These are phyloP conservation scores for Melipona quadrifasciata DNA, from an alignment of 1,140 invertebrate species.

Conservation along the genomic window DNA sequence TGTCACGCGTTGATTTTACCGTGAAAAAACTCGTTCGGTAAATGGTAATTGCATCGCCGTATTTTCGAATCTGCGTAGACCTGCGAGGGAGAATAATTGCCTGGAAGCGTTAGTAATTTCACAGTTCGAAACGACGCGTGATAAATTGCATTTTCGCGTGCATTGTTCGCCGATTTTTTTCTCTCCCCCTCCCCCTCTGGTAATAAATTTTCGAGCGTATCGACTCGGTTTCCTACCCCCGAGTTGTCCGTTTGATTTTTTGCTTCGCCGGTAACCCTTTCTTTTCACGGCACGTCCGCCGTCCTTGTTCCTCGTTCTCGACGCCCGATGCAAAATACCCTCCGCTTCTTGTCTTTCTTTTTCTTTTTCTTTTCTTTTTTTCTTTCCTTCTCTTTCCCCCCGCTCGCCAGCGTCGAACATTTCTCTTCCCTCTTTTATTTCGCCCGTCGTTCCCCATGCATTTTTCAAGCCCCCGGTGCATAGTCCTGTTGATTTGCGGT, in stretches of 20 bases:
- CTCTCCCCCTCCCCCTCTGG: too few relatives aligned
- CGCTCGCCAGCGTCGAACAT: neutral
- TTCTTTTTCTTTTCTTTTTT: neutral
- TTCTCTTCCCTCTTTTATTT: conserved; percentile 15
- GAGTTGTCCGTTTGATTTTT: neutral
- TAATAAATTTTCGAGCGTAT: conserved; percentile 35
- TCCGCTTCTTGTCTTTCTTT: neutral
- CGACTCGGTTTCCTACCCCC: neutral
- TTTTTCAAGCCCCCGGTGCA: conserved; percentile 36
- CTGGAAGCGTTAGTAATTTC: neutral
- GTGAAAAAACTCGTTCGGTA: too few relatives aligned
- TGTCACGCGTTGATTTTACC: too few relatives aligned
- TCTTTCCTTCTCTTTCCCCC: neutral
- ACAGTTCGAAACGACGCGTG: neutral
- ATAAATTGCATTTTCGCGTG: neutral
- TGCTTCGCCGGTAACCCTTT: too few relatives aligned
- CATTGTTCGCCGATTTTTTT: neutral
- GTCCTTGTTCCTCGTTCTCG: neutral
- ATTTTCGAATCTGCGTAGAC: neutral
- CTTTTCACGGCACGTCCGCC: neutral
- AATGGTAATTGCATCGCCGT: neutral
- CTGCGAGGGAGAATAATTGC: neutral
- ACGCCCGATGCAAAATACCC: conserved; percentile 14
- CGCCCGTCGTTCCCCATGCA: conserved; percentile 5
- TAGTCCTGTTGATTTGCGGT: conserved; percentile 45